Percentiles rank a stretch among this genome's conserved stretches.
These are phyloP conservation scores for Ormia ochracea DNA, from an alignment of 2,888 invertebrate species.

Conservation along the genomic window DNA sequence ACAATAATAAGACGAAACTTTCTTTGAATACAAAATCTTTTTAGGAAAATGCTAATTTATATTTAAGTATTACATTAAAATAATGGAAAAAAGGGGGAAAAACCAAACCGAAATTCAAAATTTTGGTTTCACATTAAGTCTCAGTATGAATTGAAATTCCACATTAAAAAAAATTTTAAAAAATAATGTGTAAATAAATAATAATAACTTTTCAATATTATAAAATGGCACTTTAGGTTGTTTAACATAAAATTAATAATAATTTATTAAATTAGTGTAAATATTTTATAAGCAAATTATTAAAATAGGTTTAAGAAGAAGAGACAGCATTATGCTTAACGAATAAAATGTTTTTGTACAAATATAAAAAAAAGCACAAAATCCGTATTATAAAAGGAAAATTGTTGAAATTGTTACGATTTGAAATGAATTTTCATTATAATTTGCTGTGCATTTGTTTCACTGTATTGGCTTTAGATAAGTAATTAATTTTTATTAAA, in stretches of 20 bases:
- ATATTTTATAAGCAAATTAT: neutral
- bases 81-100: neutral
- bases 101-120: constrained; percentile 14
- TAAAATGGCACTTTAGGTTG: constrained; percentile 53
- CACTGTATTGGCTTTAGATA: no score
- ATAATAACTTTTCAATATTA: neutral
- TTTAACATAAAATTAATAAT: constrained; percentile 12
- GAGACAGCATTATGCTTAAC: neutral
- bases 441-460: no score
- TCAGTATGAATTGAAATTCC: neutral
- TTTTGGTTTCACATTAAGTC: neutral
- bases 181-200: no score
- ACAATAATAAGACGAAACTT: neutral
- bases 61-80: neutral
- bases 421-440: no score
- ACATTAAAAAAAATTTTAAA: neutral
- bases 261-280: neutral
- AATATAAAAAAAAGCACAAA: neutral
- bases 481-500: no score
- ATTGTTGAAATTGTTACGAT: no score
- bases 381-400: no score
- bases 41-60: neutral
- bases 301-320: neutral
- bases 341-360: no score
- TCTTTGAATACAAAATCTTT: constrained; percentile 71